Evolutionary conservation across 1,140 invertebrate species (phyloP), one percentile per base, ranked within the genome.

Genomic region (Neodiprion fabricii): DNA sequence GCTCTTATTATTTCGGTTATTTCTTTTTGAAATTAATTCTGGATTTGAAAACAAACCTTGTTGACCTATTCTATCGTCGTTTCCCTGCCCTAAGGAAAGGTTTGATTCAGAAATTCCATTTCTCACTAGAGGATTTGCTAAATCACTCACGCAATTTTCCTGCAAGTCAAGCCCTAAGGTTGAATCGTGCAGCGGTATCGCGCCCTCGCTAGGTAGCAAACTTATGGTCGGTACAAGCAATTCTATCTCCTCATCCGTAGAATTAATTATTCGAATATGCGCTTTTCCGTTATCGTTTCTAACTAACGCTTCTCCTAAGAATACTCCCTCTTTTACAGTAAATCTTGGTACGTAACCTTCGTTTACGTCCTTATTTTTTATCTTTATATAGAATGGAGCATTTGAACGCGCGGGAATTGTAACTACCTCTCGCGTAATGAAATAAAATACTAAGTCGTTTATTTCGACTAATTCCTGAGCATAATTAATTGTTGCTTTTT

Each of bases 261-360:
- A 53, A 50, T 74, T 74, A 40, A 74, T 74, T 74, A 40, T 50
- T 4, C 9, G 8, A 21, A 74, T 70, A 65, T 65, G 70, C 17
- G 68, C 73, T 12, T 66, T 66, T 9, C 73, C 68, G 11, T 61
- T 70, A 61, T 65, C 21, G 10, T 74, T 74, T 49, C 4, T 66
- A 4, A 74, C 67, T 7, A 71, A 2, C 2, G 73, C 68, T 8
- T 74, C 21, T 2, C 73, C 73, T 3, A 74, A 12, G 66, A 40
- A 70, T 12, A 74, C 4, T 7, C 68, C 49, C 9, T 66, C 66
- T n/a, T n/a, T 23, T 5, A 7, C 23, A 14, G 67, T 21, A 12
- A 74, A 12, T 71, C 50, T 28, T 1, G 68, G 68, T 4, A 74
- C 14, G 12, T 70, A 74, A 28, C 73, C 73, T 66, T 74, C 68